Percentiles rank a stretch among this genome's conserved stretches.
Evolutionary conservation across 2,888 invertebrate species (phyloP).

Genomic region (Amphipyra tragopoginis): DNA sequence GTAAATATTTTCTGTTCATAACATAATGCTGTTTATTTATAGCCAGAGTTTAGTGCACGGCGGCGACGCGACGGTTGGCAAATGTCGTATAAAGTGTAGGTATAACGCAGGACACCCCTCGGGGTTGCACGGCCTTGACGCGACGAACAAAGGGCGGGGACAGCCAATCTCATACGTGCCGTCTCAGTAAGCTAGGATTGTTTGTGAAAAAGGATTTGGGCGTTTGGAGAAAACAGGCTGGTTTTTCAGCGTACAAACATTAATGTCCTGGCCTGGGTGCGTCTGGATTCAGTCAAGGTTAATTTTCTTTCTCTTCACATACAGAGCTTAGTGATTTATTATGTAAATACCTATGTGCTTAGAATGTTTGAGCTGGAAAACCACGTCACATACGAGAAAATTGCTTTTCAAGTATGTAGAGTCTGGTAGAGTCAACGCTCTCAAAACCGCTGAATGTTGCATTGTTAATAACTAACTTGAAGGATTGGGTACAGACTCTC

Average conservation of each 20-base stretch:
- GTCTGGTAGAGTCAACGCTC: constrained; percentile 28
- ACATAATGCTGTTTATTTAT: constrained; percentile 52
- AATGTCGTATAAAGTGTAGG: constrained; percentile 56
- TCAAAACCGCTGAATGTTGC: constrained; percentile 29
- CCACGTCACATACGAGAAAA: constrained; percentile 8
- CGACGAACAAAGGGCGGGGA: constrained; percentile 71
- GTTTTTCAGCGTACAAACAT: constrained; percentile 27
- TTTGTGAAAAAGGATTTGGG: constrained; percentile 39
- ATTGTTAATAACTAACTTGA: constrained; percentile 29
- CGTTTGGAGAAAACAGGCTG: constrained; percentile 32
- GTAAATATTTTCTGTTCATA: constrained; percentile 19
- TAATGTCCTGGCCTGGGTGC: constrained; percentile 17
- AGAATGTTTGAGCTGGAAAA: constrained; percentile 18
- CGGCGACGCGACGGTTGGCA: constrained; percentile 46
- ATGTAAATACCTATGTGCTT: constrained; percentile 1
- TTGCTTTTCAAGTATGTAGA: constrained; percentile 15
- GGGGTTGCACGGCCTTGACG: constrained; percentile 71
- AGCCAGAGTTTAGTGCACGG: constrained; percentile 47
- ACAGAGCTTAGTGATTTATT: constrained; percentile 24
- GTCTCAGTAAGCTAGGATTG: constrained; percentile 52
- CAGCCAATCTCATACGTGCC: constrained; percentile 57
- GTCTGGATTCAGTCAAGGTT: constrained; percentile 28
- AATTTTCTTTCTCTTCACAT: constrained; percentile 2
- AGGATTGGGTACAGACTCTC: constrained; percentile 8
- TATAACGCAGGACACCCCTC: constrained; percentile 56